phyloP scores from a whole-genome alignment of 2,113 vertebrate genomes.

The Cyanistes caeruleus region DNA sequence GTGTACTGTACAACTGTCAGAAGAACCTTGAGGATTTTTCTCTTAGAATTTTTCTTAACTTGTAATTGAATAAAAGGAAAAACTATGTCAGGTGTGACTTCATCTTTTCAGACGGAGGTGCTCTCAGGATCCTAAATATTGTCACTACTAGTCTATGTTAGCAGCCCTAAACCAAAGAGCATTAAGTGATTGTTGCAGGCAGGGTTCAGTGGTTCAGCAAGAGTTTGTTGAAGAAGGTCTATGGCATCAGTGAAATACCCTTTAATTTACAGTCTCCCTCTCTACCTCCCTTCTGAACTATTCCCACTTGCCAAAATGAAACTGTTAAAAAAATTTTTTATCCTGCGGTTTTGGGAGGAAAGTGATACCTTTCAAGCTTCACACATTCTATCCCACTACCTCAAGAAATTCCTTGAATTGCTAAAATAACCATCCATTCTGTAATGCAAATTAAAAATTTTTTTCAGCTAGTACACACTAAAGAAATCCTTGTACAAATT shows the following conservation, averaged over 20 bases:
- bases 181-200: background rate
- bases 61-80: background rate
- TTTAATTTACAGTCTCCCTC: background rate
- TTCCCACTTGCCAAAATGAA: background rate
- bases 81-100: background rate
- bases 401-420: background rate
- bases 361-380: background rate
- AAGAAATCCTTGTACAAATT: background rate
- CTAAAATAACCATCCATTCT: background rate
- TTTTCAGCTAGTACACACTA: background rate
- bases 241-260: background rate
- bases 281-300: background rate
- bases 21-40: background rate
- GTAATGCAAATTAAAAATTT: background rate
- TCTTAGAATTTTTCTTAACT: background rate
- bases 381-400: background rate
- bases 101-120: background rate
- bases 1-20: background rate
- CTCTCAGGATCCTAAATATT: background rate
- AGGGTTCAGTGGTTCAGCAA: background rate
- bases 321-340: background rate
- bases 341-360: background rate
- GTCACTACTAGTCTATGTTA: background rate
- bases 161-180: background rate
- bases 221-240: background rate